phyloP scores from a whole-genome alignment of 2,113 vertebrate genomes.

The Dipodomys merriami region DNA sequence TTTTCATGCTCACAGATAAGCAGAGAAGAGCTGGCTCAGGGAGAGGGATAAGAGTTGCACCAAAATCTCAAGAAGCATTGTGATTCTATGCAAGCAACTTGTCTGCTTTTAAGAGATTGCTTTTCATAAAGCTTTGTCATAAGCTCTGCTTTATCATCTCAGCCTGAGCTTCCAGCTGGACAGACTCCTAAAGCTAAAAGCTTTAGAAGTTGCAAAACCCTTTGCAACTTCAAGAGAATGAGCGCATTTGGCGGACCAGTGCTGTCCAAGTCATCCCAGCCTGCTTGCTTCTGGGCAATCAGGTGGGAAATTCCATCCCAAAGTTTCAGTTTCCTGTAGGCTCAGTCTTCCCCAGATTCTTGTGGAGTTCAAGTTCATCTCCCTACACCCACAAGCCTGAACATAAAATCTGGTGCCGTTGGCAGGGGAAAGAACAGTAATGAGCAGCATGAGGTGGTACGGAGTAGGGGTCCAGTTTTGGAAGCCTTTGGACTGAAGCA shows the following conservation, averaged over 20 bases:
- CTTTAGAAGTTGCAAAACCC: not conserved
- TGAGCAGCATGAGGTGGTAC: not conserved
- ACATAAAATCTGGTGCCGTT: not conserved
- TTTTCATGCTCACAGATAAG: conserved; percentile 4
- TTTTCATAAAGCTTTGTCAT: conserved; percentile 70
- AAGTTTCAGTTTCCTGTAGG: conserved; percentile 39
- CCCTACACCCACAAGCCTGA: not conserved
- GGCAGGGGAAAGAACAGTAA: not conserved
- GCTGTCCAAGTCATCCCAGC: conserved; percentile 56
- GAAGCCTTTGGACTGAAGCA: not conserved
- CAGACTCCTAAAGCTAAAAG: conserved; percentile 83
- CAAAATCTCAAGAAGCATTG: conserved; percentile 50
- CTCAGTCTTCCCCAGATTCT: conserved; percentile 39
- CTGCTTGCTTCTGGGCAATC: conserved; percentile 70
- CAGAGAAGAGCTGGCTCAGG: conserved; percentile 32
- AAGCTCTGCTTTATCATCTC: conserved; percentile 84
- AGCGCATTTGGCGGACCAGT: conserved; percentile 74
- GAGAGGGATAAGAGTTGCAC: not conserved
- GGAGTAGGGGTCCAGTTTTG: not conserved
- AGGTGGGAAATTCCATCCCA: conserved; percentile 74
- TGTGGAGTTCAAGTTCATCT: conserved; percentile 42
- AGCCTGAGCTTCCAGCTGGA: conserved; percentile 82
- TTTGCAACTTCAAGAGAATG: conserved; percentile 72
- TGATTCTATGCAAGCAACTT: conserved; percentile 57
- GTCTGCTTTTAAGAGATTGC: conserved; percentile 73